Percentiles rank a stretch among this genome's conserved stretches.
Conservation (phyloP, 2,113 vertebrate genomes). For the Gallinago undulata region DNA sequence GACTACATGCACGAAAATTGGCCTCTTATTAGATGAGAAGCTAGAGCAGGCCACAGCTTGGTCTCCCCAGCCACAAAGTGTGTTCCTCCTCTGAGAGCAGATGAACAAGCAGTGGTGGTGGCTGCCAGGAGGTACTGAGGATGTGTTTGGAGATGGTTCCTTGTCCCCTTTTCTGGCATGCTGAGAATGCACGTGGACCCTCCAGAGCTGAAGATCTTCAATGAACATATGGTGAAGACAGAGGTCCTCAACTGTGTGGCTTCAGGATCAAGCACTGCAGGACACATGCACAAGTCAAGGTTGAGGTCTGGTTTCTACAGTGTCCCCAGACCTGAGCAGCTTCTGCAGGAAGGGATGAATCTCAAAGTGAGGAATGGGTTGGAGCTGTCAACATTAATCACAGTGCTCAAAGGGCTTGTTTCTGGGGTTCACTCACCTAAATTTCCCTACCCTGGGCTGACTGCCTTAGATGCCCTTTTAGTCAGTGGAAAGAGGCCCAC, state of each 20-base stretch:
- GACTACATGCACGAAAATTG: neutral
- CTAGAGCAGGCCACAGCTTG: neutral
- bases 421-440: neutral
- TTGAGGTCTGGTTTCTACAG: neutral
- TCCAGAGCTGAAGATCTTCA: neutral
- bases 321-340: neutral
- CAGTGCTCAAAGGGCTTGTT: neutral
- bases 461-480: neutral
- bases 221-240: neutral
- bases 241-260: neutral
- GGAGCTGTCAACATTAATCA: neutral
- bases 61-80: neutral
- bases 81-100: neutral
- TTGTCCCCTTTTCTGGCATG: neutral
- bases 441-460: neutral
- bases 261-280: neutral
- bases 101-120: rapidly evolving
- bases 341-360: rapidly evolving
- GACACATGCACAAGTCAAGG: neutral
- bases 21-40: neutral
- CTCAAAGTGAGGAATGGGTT: neutral
- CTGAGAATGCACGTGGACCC: neutral
- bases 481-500: neutral
- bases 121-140: neutral
- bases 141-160: neutral